These are phyloP conservation scores for Prosapia bicincta DNA, from an alignment of 2,888 invertebrate species.

Conservation along the genomic window DNA sequence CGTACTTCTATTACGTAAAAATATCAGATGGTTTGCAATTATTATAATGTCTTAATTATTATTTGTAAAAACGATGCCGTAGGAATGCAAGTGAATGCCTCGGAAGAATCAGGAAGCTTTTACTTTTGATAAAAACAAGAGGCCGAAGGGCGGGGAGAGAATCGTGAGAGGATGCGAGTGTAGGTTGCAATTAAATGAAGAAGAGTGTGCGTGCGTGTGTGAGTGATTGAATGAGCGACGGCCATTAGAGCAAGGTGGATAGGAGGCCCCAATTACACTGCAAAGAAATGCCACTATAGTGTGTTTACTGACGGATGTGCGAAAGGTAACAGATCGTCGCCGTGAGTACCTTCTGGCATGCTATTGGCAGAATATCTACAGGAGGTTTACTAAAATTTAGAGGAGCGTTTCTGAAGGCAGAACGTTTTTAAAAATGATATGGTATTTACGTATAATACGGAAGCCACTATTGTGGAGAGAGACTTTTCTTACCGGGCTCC, in stretches of 20 bases:
- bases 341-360: no score
- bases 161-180: background rate
- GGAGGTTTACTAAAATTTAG: no score
- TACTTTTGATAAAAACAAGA: background rate
- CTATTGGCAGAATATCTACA: no score
- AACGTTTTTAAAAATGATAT: no score
- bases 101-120: background rate
- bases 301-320: background rate
- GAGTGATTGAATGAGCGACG: background rate
- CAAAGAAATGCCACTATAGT: background rate
- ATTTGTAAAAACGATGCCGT: background rate
- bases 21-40: background rate
- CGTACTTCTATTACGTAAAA: background rate
- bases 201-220: background rate
- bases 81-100: background rate
- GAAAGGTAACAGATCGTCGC: no score
- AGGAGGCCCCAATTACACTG: background rate
- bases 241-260: background rate
- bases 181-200: background rate
- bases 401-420: no score
- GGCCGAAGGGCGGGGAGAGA: background rate
- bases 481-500: no score
- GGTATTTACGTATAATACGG: no score
- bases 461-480: no score
- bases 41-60: background rate